Conservation (phyloP, 1,140 invertebrate genomes). For the Caenorhabditis elegans region WBcel235 BX284605.5:9629501-9630000, state of each 20-base stretch:
- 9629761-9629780: background rate
- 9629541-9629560: constrained; percentile 10
- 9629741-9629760: background rate
- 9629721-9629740: too few species aligned
- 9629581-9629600: too few species aligned
- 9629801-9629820: background rate
- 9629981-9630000: constrained; percentile 41
- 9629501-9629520: background rate
- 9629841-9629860: constrained; percentile 2
- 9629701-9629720: too few species aligned
- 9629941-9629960: background rate
- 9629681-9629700: too few species aligned
- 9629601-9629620: too few species aligned
- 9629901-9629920: constrained; percentile 10
- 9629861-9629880: background rate
- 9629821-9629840: background rate
- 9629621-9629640: too few species aligned
- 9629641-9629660: too few species aligned
- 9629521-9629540: background rate
- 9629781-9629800: background rate
- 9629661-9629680: too few species aligned
- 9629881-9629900: background rate
- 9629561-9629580: background rate
- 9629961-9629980: constrained; percentile 45
- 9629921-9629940: background rate